A percentile compares a stretch with the other conserved stretches of the same genome.
phyloP scores from a whole-genome alignment of 53 echinoderm and acorn worm species.

The Glandiceps talaboti region DNA sequence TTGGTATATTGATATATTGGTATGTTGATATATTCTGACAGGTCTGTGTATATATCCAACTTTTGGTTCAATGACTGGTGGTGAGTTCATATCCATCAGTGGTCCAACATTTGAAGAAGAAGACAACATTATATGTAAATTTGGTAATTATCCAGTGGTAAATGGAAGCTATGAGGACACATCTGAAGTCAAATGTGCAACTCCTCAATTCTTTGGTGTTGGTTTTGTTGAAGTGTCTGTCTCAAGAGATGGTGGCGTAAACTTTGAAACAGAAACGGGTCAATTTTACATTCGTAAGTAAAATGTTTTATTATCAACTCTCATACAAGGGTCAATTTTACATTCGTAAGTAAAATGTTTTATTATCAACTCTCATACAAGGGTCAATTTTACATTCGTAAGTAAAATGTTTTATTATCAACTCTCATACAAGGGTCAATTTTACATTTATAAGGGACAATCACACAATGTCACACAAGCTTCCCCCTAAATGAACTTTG shows the following conservation, averaged over 20 bases:
- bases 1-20: too few relatives aligned
- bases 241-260: constrained; percentile 2
- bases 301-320: too few relatives aligned
- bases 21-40: too few relatives aligned
- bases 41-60: constrained; percentile 18
- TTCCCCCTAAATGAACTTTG: too few relatives aligned
- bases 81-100: constrained; percentile 33
- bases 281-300: not conserved
- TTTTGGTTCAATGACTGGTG: constrained; percentile 45
- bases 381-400: not conserved
- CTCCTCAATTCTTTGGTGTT: constrained; percentile 67
- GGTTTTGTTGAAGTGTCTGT: constrained; percentile 48
- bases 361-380: too few relatives aligned
- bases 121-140: not conserved
- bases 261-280: not conserved
- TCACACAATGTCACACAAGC: too few relatives aligned
- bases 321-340: not conserved
- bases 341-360: not conserved
- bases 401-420: not conserved
- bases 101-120: constrained; percentile 35
- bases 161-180: constrained; percentile 13
- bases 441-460: not conserved
- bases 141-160: constrained; percentile 19
- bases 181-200: constrained; percentile 53
- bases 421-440: not conserved